Percentiles rank a stretch among this genome's conserved stretches.
These are phyloP conservation scores for Origma solitaria DNA, from an alignment of 2,113 vertebrate genomes.

Conservation along the genomic window DNA sequence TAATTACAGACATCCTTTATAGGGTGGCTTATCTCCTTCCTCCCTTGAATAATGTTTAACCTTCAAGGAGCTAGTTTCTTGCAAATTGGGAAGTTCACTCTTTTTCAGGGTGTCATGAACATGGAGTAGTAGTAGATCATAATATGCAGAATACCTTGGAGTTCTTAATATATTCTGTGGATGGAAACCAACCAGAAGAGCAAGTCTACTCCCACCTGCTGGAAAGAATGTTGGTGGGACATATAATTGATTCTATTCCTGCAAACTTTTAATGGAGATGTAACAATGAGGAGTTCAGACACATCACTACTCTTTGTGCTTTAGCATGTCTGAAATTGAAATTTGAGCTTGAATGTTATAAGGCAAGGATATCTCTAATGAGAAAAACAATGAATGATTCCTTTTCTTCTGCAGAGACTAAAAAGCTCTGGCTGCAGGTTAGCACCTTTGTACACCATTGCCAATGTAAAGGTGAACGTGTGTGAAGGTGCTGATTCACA, in stretches of 20 bases:
- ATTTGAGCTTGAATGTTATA: not conserved
- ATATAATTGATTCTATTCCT: not conserved
- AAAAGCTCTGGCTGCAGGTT: not conserved
- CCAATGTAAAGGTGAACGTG: not conserved
- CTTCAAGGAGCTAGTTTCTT: not conserved
- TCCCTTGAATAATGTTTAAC: not conserved
- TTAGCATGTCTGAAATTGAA: not conserved
- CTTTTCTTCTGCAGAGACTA: not conserved
- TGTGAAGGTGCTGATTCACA: constrained; percentile 3
- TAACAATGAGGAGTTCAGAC: not conserved
- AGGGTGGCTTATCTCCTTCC: not conserved
- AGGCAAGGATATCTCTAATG: not conserved
- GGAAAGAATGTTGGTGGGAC: not conserved
- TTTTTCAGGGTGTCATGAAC: not conserved
- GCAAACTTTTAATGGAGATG: not conserved
- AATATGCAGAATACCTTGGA: not conserved
- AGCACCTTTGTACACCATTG: not conserved
- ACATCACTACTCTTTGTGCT: not conserved
- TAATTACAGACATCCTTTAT: constrained; percentile 21
- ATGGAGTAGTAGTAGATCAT: not conserved
- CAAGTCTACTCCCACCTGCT: not conserved
- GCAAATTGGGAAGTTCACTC: not conserved
- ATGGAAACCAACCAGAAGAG: not conserved
- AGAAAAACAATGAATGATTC: not conserved
- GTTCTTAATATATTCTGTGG: not conserved